These are phyloP conservation scores for Megamerina dolium DNA, from an alignment of 2,888 invertebrate species.

Conservation along the genomic window DNA sequence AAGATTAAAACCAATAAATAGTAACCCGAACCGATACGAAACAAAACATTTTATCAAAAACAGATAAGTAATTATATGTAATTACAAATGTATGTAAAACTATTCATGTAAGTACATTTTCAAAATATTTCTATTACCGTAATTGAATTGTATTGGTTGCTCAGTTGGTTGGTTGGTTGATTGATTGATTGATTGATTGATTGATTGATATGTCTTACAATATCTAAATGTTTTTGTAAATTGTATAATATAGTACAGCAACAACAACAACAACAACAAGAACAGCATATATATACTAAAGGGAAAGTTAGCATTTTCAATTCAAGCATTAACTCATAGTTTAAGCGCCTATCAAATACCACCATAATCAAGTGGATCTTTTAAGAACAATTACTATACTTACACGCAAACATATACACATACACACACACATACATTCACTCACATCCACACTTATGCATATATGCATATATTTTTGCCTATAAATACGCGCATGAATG, in stretches of 20 bases:
- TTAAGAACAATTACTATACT: no score
- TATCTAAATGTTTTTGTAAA: slow-evolving; percentile 26
- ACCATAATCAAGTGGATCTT: slow-evolving; percentile 13
- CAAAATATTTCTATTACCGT: slow-evolving; percentile 34
- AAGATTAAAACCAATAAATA: no score
- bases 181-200: slow-evolving; percentile 41
- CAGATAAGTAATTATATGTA: no score
- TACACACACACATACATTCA: slow-evolving; percentile 9
- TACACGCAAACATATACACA: neutral
- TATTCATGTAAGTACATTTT: slow-evolving; percentile 47
- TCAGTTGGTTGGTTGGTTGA: slow-evolving; percentile 37
- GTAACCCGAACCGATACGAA: no score
- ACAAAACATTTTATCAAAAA: no score
- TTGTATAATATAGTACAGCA: slow-evolving; percentile 22
- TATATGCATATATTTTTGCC: no score
- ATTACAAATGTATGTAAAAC: no score
- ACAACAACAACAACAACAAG: no score
- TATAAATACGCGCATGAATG: no score
- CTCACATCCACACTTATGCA: no score
- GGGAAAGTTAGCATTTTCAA: slow-evolving; percentile 22
- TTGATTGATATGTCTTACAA: slow-evolving; percentile 31
- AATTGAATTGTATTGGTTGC: slow-evolving; percentile 47
- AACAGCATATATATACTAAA: no score
- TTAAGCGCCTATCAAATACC: slow-evolving; percentile 7
- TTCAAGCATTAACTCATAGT: slow-evolving; percentile 6